Evolutionary conservation across 2,888 invertebrate species (phyloP).

Genomic region (Chrysotoxum bicinctum): DNA sequence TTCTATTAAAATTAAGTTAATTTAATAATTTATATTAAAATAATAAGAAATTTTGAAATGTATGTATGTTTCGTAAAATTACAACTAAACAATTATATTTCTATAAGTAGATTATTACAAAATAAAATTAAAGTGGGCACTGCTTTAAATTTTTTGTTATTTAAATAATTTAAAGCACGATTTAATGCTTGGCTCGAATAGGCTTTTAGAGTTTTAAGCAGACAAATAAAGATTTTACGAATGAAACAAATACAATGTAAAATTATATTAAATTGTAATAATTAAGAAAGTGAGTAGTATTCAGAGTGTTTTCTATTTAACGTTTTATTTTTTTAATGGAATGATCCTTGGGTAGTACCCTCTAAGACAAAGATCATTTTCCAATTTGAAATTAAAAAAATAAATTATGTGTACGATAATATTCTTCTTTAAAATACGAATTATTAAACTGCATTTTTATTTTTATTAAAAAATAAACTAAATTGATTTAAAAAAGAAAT

Average conservation of each 20-base stretch:
- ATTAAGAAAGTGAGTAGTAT: neutral
- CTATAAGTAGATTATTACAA: neutral
- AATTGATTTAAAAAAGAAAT: no score
- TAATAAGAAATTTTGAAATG: neutral
- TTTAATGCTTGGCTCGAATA: neutral
- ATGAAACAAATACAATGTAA: neutral
- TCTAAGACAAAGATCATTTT: neutral
- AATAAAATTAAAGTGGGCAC: slow-evolving; percentile 1
- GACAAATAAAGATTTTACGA: neutral
- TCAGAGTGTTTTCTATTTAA: neutral
- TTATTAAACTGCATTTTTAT: neutral
- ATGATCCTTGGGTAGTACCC: neutral
- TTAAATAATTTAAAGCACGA: neutral
- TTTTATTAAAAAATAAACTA: no score
- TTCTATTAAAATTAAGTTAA: neutral
- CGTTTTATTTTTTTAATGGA: neutral
- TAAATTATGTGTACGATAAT: no score
- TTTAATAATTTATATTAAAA: neutral
- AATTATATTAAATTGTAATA: no score
- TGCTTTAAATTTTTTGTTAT: neutral
- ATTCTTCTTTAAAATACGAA: no score
- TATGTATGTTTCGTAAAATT: slow-evolving; percentile 14
- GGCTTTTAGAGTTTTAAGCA: neutral
- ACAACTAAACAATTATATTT: neutral
- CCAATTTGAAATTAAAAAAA: neutral